These are phyloP conservation scores for Gymnogyps californianus DNA, from an alignment of 2,113 vertebrate genomes.

Conservation along the genomic window DNA sequence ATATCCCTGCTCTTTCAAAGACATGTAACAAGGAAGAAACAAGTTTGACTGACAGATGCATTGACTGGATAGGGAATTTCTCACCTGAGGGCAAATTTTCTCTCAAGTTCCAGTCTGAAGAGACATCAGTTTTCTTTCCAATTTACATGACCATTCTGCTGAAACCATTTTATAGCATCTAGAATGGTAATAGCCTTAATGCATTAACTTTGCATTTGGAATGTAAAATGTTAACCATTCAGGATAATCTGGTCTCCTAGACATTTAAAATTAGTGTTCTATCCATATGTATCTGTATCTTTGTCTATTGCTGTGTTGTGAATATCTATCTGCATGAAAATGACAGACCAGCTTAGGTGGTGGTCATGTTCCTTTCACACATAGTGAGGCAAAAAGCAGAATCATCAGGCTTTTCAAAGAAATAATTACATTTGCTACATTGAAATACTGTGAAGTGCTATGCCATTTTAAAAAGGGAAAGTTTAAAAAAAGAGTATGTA, in stretches of 20 bases:
- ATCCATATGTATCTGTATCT: not conserved
- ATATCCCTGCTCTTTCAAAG: slow-evolving; percentile 13
- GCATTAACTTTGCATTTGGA: slow-evolving; percentile 45
- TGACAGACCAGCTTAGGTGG: not conserved
- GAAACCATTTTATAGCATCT: slow-evolving; percentile 30
- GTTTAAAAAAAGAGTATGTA: not conserved
- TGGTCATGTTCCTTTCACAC: not conserved
- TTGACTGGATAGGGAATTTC: slow-evolving; percentile 54
- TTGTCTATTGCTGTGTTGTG: not conserved
- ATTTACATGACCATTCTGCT: slow-evolving; percentile 58
- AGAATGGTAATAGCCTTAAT: slow-evolving; percentile 24
- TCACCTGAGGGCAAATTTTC: slow-evolving; percentile 55
- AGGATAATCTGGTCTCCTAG: slow-evolving; percentile 44
- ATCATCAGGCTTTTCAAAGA: not conserved
- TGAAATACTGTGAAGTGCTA: not conserved
- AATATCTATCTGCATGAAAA: not conserved
- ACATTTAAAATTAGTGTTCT: not conserved
- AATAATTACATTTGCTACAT: not conserved
- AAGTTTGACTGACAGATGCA: slow-evolving; percentile 27
- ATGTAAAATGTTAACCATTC: slow-evolving; percentile 50
- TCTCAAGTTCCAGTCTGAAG: slow-evolving; percentile 56
- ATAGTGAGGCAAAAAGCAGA: not conserved
- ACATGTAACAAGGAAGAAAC: slow-evolving; percentile 1
- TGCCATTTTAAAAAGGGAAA: not conserved
- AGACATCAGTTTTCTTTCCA: slow-evolving; percentile 61